Percentiles rank a stretch among this genome's conserved stretches.
Conservation (phyloP, 2,888 invertebrate genomes). For the Thera obeliscata region DNA sequence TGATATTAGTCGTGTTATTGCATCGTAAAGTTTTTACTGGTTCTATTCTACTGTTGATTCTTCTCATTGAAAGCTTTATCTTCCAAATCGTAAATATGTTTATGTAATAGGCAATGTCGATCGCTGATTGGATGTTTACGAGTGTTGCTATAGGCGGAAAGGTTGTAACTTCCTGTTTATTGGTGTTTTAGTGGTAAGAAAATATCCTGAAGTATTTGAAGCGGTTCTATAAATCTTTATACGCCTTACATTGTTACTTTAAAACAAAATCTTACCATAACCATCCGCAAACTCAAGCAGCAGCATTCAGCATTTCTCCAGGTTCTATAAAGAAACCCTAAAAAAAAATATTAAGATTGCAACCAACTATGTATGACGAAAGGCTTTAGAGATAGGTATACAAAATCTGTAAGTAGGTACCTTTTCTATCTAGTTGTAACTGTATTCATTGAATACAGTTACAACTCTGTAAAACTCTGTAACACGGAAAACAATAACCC, state of each 20-base stretch:
- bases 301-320: too few relatives aligned
- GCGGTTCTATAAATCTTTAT: neutral
- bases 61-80: constrained; percentile 36
- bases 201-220: constrained; percentile 15
- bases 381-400: too few relatives aligned
- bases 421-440: too few relatives aligned
- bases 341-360: too few relatives aligned
- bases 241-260: neutral
- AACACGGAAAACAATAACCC: too few relatives aligned
- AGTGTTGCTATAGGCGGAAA: constrained; percentile 22
- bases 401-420: too few relatives aligned
- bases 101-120: constrained; percentile 32
- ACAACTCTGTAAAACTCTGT: too few relatives aligned
- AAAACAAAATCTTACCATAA: too few relatives aligned
- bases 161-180: constrained; percentile 29
- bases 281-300: too few relatives aligned
- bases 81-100: constrained; percentile 30
- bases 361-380: too few relatives aligned
- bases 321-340: too few relatives aligned
- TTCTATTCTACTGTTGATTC: constrained; percentile 28
- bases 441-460: too few relatives aligned
- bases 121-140: constrained; percentile 31
- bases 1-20: constrained; percentile 47
- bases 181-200: constrained; percentile 32
- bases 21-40: constrained; percentile 45